phyloP scores from a whole-genome alignment of 2,113 vertebrate genomes.

The Cavia porcellus region DNA sequence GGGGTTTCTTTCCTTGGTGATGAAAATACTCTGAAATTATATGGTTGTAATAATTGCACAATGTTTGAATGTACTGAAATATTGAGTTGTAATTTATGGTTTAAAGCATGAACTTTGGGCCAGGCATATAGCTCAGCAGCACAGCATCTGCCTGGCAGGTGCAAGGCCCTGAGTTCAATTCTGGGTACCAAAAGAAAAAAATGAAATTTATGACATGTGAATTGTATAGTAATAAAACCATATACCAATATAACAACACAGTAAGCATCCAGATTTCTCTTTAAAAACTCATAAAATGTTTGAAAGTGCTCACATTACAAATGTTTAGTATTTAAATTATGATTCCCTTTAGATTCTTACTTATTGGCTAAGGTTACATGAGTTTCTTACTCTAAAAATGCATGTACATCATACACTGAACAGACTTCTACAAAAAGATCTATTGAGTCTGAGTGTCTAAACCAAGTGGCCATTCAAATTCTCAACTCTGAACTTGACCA shows the following conservation, averaged over 20 bases:
- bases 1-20: not conserved
- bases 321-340: slow-evolving; percentile 48
- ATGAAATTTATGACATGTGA: slow-evolving; percentile 20
- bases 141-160: too few relatives aligned
- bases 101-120: not conserved
- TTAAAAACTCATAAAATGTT: slow-evolving; percentile 25
- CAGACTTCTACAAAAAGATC: not conserved
- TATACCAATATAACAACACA: not conserved
- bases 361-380: not conserved
- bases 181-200: not conserved
- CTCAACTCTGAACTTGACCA: not conserved
- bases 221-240: slow-evolving; percentile 12
- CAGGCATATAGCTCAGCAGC: too few relatives aligned
- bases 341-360: not conserved
- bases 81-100: not conserved
- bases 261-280: not conserved
- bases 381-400: slow-evolving; percentile 1
- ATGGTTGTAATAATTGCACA: not conserved
- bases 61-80: slow-evolving; percentile 18
- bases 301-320: not conserved
- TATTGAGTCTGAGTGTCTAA: slow-evolving; percentile 37
- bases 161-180: too few relatives aligned
- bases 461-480: not conserved
- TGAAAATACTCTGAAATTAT: slow-evolving; percentile 55
- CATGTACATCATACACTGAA: not conserved